A percentile compares a stretch with the other conserved stretches of the same genome.
Evolutionary conservation across 2,797 vertebrate genomes (phyloP).

Genomic region (Lagodon rhomboides): DNA sequence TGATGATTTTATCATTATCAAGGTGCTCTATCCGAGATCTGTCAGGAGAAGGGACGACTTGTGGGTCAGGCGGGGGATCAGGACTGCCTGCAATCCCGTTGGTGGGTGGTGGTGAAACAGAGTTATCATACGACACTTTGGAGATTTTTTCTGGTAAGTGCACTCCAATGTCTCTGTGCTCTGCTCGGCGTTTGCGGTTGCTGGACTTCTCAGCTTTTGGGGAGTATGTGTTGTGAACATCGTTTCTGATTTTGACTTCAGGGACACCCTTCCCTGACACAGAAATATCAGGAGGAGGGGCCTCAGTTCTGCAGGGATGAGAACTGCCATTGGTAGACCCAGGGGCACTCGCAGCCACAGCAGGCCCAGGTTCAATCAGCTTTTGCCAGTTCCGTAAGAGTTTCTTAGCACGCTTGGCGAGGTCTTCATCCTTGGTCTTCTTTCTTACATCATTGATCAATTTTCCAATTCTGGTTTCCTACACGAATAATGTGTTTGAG

Average conservation of each 20-base stretch:
- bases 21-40: slow-evolving; percentile 87
- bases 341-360: slow-evolving; percentile 81
- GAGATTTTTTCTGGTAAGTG: slow-evolving; percentile 90
- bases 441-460: slow-evolving; percentile 98
- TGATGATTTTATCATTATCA: slow-evolving; percentile 93
- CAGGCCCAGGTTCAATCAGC: slow-evolving; percentile 93
- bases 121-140: slow-evolving; percentile 89
- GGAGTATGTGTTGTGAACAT: slow-evolving; percentile 94
- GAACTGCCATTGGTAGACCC: slow-evolving; percentile 94
- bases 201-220: slow-evolving; percentile 91
- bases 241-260: slow-evolving; percentile 92
- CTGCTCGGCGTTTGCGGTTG: slow-evolving; percentile 91
- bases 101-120: slow-evolving; percentile 89
- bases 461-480: slow-evolving; percentile 98
- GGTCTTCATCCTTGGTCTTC: slow-evolving; percentile 97
- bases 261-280: slow-evolving; percentile 86
- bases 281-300: slow-evolving; percentile 80
- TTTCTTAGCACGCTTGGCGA: slow-evolving; percentile 98
- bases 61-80: slow-evolving; percentile 85
- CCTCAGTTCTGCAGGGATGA: slow-evolving; percentile 91
- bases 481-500: slow-evolving; percentile 20
- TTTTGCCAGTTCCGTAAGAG: slow-evolving; percentile 97
- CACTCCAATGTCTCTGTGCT: slow-evolving; percentile 89
- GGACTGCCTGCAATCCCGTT: slow-evolving; percentile 95
- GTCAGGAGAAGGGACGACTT: slow-evolving; percentile 84